Conservation (phyloP, 2,888 invertebrate species). For the Ctenicera cuprea region DNA sequence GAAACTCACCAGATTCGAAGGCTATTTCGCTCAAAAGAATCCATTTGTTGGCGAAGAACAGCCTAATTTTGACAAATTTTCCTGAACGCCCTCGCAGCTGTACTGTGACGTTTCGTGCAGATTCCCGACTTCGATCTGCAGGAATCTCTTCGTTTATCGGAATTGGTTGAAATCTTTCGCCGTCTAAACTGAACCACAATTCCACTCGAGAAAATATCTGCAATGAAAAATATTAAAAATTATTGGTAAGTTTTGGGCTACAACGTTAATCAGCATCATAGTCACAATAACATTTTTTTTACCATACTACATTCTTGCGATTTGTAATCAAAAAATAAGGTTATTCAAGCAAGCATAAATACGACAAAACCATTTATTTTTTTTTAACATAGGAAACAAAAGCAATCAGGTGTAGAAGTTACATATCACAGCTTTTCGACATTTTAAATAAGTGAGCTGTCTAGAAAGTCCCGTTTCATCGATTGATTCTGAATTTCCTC, state of each 20-base stretch:
- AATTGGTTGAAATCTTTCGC: constrained; percentile 82
- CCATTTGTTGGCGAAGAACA: constrained; percentile 89
- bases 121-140: constrained; percentile 74
- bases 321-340: too few relatives aligned
- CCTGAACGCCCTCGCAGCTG: constrained; percentile 85
- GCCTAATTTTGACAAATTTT: constrained; percentile 83
- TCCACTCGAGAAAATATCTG: constrained; percentile 86
- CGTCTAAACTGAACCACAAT: constrained; percentile 88
- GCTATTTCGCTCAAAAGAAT: constrained; percentile 92
- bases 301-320: too few relatives aligned
- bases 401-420: too few relatives aligned
- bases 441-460: too few relatives aligned
- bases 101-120: constrained; percentile 81
- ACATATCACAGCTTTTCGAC: too few relatives aligned
- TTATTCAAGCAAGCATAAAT: too few relatives aligned
- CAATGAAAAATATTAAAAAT: constrained; percentile 53
- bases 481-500: not conserved
- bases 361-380: too few relatives aligned
- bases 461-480: too few relatives aligned
- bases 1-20: constrained; percentile 84
- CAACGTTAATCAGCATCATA: too few relatives aligned
- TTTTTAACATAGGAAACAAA: too few relatives aligned
- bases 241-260: not conserved
- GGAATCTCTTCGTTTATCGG: constrained; percentile 79
- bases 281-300: too few relatives aligned